Percentiles rank a stretch among this genome's conserved stretches.
Evolutionary conservation across 2,888 invertebrate species (phyloP).

Genomic region (Cistogaster globosa): DNA sequence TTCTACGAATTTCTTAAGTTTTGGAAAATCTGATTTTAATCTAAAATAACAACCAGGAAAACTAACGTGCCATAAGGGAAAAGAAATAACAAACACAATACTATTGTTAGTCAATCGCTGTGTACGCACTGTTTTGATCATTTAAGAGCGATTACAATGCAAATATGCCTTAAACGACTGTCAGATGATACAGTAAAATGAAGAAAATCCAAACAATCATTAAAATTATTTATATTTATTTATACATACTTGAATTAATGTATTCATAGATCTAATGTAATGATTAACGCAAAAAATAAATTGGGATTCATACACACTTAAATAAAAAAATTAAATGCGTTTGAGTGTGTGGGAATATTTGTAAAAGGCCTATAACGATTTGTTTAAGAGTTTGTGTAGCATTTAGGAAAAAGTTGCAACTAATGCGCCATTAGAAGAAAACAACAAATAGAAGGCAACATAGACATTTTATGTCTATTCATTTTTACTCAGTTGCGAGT

Average conservation of each 20-base stretch:
- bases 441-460: constrained; percentile 36
- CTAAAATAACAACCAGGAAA: constrained; percentile 27
- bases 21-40: constrained; percentile 51
- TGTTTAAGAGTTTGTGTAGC: constrained; percentile 3
- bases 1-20: constrained; percentile 49
- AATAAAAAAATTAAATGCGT: not conserved
- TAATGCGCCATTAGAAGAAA: constrained; percentile 46
- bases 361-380: constrained; percentile 47
- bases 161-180: constrained; percentile 69
- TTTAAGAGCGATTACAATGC: constrained; percentile 62
- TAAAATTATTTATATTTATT: constrained; percentile 3
- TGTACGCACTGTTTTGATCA: constrained; percentile 66
- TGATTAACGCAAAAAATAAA: not conserved
- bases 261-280: constrained; percentile 6
- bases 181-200: constrained; percentile 40
- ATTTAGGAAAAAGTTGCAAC: constrained; percentile 36
- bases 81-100: constrained; percentile 16
- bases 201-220: constrained; percentile 26
- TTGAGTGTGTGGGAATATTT: constrained; percentile 6
- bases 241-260: not conserved
- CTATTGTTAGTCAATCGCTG: constrained; percentile 62
- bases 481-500: constrained; percentile 33
- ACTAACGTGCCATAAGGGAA: constrained; percentile 39
- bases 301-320: not conserved
- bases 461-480: constrained; percentile 20